Evolutionary conservation across 1,140 invertebrate genomes (phyloP).

Genomic region (Telenomus remus): DNA sequence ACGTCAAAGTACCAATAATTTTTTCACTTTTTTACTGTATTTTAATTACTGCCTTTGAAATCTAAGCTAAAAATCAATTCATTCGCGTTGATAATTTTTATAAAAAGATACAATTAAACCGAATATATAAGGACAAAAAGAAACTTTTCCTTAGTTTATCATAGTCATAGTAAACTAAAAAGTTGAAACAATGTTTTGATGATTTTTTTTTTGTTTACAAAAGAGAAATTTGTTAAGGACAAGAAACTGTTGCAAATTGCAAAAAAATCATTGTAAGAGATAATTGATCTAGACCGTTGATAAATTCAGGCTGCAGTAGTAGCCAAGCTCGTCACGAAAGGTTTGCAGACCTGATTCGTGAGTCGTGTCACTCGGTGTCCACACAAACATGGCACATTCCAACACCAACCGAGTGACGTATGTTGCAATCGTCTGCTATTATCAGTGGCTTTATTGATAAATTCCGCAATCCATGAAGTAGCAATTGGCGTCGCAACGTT

Average conservation of each 20-base stretch:
- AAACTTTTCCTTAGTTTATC: too few relatives aligned
- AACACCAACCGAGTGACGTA: slow-evolving; percentile 45
- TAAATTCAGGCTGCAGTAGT: slow-evolving; percentile 44
- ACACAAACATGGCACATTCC: slow-evolving; percentile 50
- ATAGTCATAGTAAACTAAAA: too few relatives aligned
- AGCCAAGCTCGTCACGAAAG: slow-evolving; percentile 30
- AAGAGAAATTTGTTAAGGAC: neutral
- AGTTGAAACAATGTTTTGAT: too few relatives aligned
- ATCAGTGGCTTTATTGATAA: slow-evolving; percentile 54
- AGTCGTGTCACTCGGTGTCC: slow-evolving; percentile 5
- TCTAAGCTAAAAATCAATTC: too few relatives aligned
- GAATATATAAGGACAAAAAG: too few relatives aligned
- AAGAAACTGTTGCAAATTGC: neutral
- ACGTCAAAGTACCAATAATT: too few relatives aligned
- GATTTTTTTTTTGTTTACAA: too few relatives aligned
- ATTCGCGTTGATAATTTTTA: too few relatives aligned
- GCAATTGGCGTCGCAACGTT: slow-evolving; percentile 34
- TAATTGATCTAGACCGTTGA: neutral
- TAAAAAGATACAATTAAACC: too few relatives aligned
- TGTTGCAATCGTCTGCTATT: slow-evolving; percentile 53
- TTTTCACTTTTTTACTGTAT: too few relatives aligned
- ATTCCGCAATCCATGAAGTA: slow-evolving; percentile 30
- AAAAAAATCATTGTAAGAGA: neutral
- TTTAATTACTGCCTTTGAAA: too few relatives aligned
- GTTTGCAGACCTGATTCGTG: neutral